Conservation (phyloP, 2,113 vertebrate genomes). For the Gavia stellata region DNA sequence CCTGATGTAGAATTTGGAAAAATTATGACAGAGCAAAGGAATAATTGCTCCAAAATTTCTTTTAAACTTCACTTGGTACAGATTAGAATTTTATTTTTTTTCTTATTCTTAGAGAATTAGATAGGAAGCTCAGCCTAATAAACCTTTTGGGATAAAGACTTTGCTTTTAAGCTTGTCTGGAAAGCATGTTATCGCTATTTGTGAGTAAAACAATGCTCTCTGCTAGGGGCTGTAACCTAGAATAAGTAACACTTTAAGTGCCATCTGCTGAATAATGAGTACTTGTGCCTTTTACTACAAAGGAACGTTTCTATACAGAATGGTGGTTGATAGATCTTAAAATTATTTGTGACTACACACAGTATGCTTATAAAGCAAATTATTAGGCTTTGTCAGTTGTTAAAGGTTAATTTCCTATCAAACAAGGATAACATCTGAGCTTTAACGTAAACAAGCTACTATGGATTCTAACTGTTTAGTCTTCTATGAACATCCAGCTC, state of each 20-base stretch:
- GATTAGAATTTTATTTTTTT: not conserved
- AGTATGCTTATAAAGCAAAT: not conserved
- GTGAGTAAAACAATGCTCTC: not conserved
- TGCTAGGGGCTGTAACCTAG: not conserved
- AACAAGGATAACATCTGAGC: not conserved
- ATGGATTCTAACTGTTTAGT: not conserved
- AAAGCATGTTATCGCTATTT: accelerated
- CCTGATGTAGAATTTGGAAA: not conserved
- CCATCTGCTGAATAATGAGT: not conserved
- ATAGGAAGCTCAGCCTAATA: not conserved
- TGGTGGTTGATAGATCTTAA: not conserved
- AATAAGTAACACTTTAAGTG: not conserved
- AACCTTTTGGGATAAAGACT: not conserved
- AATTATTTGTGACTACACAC: not conserved
- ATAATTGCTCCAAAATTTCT: not conserved
- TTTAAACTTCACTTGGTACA: not conserved
- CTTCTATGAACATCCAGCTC: not conserved
- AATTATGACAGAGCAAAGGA: not conserved
- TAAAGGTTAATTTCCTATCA: not conserved
- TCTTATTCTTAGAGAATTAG: not conserved
- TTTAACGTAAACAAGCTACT: not conserved
- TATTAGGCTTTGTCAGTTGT: not conserved
- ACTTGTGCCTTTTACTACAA: not conserved
- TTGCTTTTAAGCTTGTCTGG: not conserved
- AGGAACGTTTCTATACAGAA: not conserved